These are phyloP conservation scores for Paracyprichromis sp. DNA, from an alignment of 2,113 vertebrate genomes.

Conservation along the genomic window DNA sequence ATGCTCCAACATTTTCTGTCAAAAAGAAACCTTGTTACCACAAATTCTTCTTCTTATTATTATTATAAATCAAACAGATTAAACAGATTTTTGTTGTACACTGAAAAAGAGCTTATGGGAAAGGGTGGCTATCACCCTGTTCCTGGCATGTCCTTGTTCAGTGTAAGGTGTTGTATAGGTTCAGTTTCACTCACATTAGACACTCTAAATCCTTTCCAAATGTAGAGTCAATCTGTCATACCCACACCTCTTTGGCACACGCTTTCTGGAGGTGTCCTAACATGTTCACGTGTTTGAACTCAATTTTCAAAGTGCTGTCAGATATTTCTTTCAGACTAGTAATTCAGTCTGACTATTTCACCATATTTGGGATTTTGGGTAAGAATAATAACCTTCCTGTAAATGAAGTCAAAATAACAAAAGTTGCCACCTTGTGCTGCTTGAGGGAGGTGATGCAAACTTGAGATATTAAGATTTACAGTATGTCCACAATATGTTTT, in stretches of 20 bases:
- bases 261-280: neutral
- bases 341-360: neutral
- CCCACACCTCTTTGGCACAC: neutral
- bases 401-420: neutral
- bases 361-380: neutral
- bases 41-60: accelerated
- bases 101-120: neutral
- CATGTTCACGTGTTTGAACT: neutral
- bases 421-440: neutral
- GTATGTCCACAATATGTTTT: neutral
- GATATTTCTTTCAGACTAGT: neutral
- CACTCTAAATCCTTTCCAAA: neutral
- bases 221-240: neutral
- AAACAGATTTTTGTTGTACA: neutral
- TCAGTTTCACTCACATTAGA: neutral
- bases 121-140: neutral
- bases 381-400: neutral
- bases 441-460: neutral
- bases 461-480: neutral
- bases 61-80: neutral
- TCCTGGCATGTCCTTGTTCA: neutral
- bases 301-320: neutral
- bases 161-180: neutral
- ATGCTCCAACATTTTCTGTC: neutral
- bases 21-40: neutral